Base-by-base conservation (phyloP, 2,888 invertebrate species). In the Malthinus flaveolus region DNA sequence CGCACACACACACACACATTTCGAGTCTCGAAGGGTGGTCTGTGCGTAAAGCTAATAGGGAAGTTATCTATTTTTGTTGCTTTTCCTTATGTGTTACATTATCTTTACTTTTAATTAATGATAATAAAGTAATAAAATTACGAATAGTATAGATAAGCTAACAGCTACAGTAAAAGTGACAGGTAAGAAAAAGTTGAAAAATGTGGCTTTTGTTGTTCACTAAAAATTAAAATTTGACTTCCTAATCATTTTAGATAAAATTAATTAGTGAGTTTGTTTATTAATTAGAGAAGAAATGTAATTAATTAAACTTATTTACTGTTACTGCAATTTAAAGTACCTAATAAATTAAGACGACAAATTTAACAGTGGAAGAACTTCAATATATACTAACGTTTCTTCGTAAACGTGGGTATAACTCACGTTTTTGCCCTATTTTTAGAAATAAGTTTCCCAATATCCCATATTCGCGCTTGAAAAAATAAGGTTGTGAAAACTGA, bases 51-150 rank as follows among this genome's bases (percentile, higher is more conserved):
- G 55, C 55, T 59, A 61, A 62, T 66, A 59, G 56, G 37, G 12
- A 23, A 39, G 46, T 66, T 64, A 66, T 66, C 66, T 64, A 34
- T 59, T 61, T n/a, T 59, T 63, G 56, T 62, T 50, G 61, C 56
- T 62, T 57, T 51, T 23, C 23, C 48, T 58, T 61, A 57, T 63
- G 44, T 63, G 62, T 65, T 49, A 53, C 36, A 54, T 49, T 63
- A 59, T 57, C 58, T 37, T 55, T 61, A 62, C 65, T 23, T 2
- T 66, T 66, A 64, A 66, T 66, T 66, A 63, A 59, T 36, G 64
- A 59, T 66, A 62, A 64, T 61, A 53, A 23, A 44, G 42, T 11
- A 37, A 36, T 35, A 39, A 35, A 49, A 49, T 23, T 36, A 39
- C 33, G 4, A 51, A 45, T 42, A 42, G 12, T 23, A 42, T 42